Percentiles rank a stretch among this genome's conserved stretches.
Evolutionary conservation across 2,113 vertebrate species (phyloP).

Genomic region (Thryonomys swinderianus): DNA sequence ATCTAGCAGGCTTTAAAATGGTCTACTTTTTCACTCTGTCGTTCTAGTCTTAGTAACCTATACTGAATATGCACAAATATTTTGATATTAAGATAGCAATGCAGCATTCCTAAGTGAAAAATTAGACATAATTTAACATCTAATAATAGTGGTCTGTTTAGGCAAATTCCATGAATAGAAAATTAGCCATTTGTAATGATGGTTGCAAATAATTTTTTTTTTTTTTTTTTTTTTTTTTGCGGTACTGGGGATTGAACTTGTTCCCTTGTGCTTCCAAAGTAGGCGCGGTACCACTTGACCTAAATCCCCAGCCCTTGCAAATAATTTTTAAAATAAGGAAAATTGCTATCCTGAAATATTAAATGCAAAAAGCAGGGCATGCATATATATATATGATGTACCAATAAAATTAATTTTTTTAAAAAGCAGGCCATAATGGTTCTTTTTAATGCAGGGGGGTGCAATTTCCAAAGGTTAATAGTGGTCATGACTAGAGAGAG

Average conservation of each 20-base stretch:
- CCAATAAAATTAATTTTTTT: too few species aligned
- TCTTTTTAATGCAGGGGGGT: not conserved
- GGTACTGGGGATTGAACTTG: too few species aligned
- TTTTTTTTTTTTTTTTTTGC: too few species aligned
- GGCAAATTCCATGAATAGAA: slow-evolving; percentile 36
- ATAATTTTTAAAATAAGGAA: slow-evolving; percentile 49
- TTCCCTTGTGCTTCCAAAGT: too few species aligned
- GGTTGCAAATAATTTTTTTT: not conserved
- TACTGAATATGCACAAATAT: slow-evolving; percentile 32
- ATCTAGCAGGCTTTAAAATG: slow-evolving; percentile 22
- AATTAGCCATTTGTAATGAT: slow-evolving; percentile 6
- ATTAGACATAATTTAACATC: not conserved
- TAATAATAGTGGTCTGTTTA: slow-evolving; percentile 23
- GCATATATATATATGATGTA: too few species aligned
- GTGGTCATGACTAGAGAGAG: not conserved
- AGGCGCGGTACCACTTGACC: too few species aligned
- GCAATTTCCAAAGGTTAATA: not conserved
- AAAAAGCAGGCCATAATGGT: not conserved
- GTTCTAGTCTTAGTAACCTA: not conserved
- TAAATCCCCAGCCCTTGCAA: too few species aligned
- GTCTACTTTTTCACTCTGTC: not conserved
- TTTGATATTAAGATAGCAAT: slow-evolving; percentile 3
- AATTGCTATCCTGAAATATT: not conserved
- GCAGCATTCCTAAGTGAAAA: slow-evolving; percentile 32
- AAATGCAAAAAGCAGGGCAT: not conserved